These are phyloP conservation scores for Halictus ligatus DNA, from an alignment of 2,888 invertebrate species.

Conservation along the genomic window DNA sequence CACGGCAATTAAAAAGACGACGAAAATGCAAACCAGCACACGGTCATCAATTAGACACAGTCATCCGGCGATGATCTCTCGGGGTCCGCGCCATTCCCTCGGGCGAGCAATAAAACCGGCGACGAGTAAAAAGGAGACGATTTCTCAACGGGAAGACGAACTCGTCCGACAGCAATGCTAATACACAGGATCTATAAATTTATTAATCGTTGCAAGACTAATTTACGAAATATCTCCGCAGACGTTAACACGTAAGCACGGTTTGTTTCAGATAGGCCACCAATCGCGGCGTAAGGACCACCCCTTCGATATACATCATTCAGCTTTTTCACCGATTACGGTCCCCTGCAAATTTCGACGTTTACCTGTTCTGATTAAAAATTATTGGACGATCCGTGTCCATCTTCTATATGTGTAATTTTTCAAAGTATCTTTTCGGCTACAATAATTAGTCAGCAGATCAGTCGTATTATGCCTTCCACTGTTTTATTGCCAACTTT, in stretches of 20 bases:
- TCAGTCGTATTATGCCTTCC: no score
- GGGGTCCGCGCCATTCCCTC: not conserved
- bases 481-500: no score
- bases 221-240: conserved; percentile 24
- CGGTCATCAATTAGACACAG: conserved; percentile 19
- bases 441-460: no score
- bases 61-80: conserved; percentile 1
- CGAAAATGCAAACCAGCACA: conserved; percentile 22
- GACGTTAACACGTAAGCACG: conserved; percentile 12
- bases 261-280: conserved; percentile 5
- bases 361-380: not conserved
- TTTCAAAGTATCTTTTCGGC: not conserved
- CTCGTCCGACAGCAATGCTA: conserved; percentile 26
- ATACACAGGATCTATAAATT: conserved; percentile 29
- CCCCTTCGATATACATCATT: not conserved
- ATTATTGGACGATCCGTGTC: not conserved
- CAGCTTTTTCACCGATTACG: not conserved
- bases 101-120: conserved; percentile 17
- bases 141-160: conserved; percentile 27
- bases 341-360: not conserved
- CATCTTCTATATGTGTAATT: not conserved
- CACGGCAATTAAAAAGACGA: conserved; percentile 14
- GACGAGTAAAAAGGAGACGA: conserved; percentile 14
- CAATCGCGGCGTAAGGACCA: not conserved
- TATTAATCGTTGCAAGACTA: conserved; percentile 20